Percentiles rank a stretch among this genome's conserved stretches.
phyloP scores from a whole-genome alignment of 2,797 vertebrate genomes.

The Numenius phaeopus region DNA sequence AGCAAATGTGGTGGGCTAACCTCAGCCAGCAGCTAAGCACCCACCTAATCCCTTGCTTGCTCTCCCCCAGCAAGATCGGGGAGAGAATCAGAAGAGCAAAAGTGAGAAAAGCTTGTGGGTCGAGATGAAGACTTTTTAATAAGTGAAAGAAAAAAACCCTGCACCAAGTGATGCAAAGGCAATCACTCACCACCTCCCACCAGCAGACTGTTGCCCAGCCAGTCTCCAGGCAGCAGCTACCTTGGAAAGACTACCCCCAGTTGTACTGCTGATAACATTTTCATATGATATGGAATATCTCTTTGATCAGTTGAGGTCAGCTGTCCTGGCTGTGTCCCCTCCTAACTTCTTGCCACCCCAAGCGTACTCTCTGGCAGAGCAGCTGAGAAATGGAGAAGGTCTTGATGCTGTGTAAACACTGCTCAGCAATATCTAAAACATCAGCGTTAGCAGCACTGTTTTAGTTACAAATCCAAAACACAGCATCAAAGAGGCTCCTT shows the following conservation, averaged over 20 bases:
- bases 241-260: background rate
- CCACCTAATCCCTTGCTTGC: background rate
- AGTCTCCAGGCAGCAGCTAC: constrained; percentile 42
- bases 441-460: background rate
- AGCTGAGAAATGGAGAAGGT: background rate
- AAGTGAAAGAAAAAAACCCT: background rate
- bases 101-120: constrained; percentile 32
- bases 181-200: constrained; percentile 38
- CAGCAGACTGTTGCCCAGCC: constrained; percentile 23
- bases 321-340: background rate
- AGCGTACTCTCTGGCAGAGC: background rate
- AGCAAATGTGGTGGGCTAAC: background rate
- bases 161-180: background rate
- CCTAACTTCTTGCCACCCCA: background rate
- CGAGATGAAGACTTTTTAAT: background rate
- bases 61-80: background rate
- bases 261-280: background rate
- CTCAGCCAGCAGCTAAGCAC: background rate
- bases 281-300: background rate
- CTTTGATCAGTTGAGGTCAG: background rate
- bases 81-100: background rate
- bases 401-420: background rate
- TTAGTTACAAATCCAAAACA: background rate
- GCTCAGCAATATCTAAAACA: background rate
- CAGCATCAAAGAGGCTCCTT: background rate